Conservation (phyloP, 2,797 vertebrate species). For the Geotrypetes seraphini region DNA sequence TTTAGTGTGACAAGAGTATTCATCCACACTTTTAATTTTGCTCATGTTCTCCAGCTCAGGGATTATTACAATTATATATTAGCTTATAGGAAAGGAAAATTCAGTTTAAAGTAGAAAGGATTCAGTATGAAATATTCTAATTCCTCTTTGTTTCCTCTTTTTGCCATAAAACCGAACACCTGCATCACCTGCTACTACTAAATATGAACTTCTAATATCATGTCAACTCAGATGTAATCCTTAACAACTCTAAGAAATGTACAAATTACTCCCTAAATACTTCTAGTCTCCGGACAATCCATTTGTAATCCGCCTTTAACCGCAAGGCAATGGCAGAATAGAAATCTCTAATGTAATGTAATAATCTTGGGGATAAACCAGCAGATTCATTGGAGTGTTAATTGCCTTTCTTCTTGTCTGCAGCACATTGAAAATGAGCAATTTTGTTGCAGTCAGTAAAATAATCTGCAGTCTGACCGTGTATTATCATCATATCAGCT, state of each 20-base stretch:
- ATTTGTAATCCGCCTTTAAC: too few relatives aligned
- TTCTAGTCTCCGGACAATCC: too few relatives aligned
- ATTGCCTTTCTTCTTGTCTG: conserved; percentile 2
- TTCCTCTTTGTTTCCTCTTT: background rate
- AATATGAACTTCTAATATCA: too few relatives aligned
- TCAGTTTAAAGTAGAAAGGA: background rate
- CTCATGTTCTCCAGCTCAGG: background rate
- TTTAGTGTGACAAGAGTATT: too few relatives aligned
- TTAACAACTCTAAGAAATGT: too few relatives aligned
- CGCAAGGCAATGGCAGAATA: too few relatives aligned
- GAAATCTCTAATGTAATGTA: too few relatives aligned
- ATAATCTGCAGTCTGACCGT: background rate
- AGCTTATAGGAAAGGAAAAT: background rate
- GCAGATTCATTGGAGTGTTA: background rate
- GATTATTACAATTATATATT: background rate
- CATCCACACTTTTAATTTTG: too few relatives aligned
- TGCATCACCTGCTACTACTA: too few relatives aligned
- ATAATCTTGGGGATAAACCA: conserved; percentile 2
- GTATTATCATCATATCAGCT: conserved; percentile 10
- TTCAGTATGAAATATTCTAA: background rate
- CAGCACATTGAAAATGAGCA: background rate
- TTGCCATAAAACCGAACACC: too few relatives aligned
- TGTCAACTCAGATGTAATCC: too few relatives aligned
- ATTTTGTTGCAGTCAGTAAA: background rate
- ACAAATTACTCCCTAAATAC: too few relatives aligned